Base-by-base conservation (phyloP, 2,113 vertebrate genomes). In the Megaceryle maxima region DNA sequence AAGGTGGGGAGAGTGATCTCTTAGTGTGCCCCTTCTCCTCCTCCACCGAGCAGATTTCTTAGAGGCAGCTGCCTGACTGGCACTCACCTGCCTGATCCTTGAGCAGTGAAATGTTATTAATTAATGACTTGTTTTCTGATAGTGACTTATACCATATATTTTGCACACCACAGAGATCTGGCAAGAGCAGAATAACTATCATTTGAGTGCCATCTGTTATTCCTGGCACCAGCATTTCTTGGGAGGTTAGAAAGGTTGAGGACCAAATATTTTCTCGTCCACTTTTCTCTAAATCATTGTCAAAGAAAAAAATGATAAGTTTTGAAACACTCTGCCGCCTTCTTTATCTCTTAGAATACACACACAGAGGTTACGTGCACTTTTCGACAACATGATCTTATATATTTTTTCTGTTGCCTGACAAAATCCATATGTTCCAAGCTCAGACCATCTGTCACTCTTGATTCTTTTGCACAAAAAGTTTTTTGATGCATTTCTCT, bases 361-460 rank as follows among this genome's bases (percentile, higher is more conserved):
- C 77, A 57, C 69, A 48, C 83, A 93, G 59, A 46, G 92, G 94
- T 94, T 92, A 73, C 74, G 55, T 33, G 70, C 89, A 75, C 94
- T 94, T 93, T 91, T 66, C 87, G 70, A 90, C 76, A 90, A 87
- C 81, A 69, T 24, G 66, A 87, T 94, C 95, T 84, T 79, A 59
- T 4, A 19, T 56, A 41, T 76, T 93, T 92, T 60, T 57, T 16
- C 83, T 92, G 94, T 94, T 96, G 92, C 22, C 96, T 96, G 95
- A 96, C 92, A 96, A 96, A 96, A 94, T 94, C 88, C 95, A 6
- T 96, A 94, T 96, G 94, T 95, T 93, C 74, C 70, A 17, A 8
- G 44, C 92, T 79, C 88, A 76, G 88, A 73, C 94, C 96, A 96
- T 95, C 94, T 96, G 91, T 77, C 95, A 73, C 66, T 92, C 88